Base-by-base conservation (phyloP, 2,113 vertebrate species). In the Salminus brasiliensis region DNA sequence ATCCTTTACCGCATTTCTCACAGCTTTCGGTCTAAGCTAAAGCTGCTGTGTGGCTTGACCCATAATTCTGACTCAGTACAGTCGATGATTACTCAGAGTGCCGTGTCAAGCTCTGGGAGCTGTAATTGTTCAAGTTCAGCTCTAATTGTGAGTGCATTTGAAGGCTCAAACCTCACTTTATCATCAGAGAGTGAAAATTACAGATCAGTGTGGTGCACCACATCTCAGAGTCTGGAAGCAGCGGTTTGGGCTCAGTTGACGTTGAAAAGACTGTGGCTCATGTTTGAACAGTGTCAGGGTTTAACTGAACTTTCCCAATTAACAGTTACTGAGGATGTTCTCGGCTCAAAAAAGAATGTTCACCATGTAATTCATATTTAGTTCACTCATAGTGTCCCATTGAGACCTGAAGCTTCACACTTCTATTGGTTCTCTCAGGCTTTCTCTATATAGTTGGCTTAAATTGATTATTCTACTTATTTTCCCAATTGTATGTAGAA, bases 111-210 rank as follows among this genome's bases (percentile, higher is more conserved):
- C 30, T 18, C 59, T 57, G 60, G 47, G 21, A 52, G 18, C 47
- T 52, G 47, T 76, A 78, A 82, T 67, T 74, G 66, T 27, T 59
- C 5, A 59, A 71, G 59, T 77, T 78, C 16, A 68, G 71, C 30
- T 67, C 69, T 77, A 77, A 82, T 81, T 72, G 67, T 18, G 30
- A 73, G 71, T 6, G 36, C 71, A 43, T 60, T 23, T 41, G 27
- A 73, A 73, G 36, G 23, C 23, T 43, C 23, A 2, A 29, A 43
- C n/a, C 15, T 36, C 57, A 62, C 2, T 63, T 45, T 76, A 72
- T 82, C 74, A 59, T 73, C 47, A 77, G 68, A 76, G 55, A 39
- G 57, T 63, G 66, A 36, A 70, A 65, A 82, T 77, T 73, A 82
- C 59, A 57, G 43, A 53, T 72, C 3, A 27, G 16, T 13, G 49